Conservation (phyloP, 2,888 invertebrate genomes). For the Sesia bembeciformis region DNA sequence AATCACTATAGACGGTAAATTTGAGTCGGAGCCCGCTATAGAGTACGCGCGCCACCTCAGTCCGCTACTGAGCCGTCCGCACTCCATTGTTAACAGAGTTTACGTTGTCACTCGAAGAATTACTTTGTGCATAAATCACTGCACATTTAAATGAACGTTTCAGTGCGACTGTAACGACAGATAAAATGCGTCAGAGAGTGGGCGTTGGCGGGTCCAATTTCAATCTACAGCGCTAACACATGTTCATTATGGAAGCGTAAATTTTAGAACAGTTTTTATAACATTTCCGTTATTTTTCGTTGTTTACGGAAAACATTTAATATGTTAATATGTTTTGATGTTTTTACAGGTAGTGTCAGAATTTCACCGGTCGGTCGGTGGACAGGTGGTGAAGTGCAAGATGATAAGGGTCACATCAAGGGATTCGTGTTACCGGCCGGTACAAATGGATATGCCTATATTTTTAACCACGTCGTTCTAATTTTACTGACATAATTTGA, state of each 20-base stretch:
- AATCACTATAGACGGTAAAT: constrained; percentile 28
- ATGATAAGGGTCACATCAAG: constrained; percentile 34
- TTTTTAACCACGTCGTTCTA: no score
- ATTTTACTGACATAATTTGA: no score
- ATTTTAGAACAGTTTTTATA: background rate
- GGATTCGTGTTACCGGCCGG: background rate
- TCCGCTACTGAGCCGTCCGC: constrained; percentile 38
- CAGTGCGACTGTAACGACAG: constrained; percentile 19
- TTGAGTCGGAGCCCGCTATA: constrained; percentile 22
- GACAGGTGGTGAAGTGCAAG: constrained; percentile 38
- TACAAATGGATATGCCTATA: no score
- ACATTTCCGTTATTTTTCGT: background rate
- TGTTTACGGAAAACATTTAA: background rate
- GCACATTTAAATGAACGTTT: constrained; percentile 17
- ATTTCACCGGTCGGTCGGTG: constrained; percentile 14
- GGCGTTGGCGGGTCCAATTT: constrained; percentile 29
- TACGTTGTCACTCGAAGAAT: constrained; percentile 18
- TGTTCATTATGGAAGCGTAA: background rate
- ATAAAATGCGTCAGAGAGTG: constrained; percentile 35
- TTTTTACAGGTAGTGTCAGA: constrained; percentile 30
- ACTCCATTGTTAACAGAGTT: constrained; percentile 42
- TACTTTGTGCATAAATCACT: constrained; percentile 25
- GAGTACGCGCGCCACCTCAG: constrained; percentile 45
- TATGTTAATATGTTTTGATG: constrained; percentile 26
- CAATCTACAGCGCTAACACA: background rate